phyloP scores from a whole-genome alignment of 2,113 vertebrate species.

The Ageneiosus marmoratus region DNA sequence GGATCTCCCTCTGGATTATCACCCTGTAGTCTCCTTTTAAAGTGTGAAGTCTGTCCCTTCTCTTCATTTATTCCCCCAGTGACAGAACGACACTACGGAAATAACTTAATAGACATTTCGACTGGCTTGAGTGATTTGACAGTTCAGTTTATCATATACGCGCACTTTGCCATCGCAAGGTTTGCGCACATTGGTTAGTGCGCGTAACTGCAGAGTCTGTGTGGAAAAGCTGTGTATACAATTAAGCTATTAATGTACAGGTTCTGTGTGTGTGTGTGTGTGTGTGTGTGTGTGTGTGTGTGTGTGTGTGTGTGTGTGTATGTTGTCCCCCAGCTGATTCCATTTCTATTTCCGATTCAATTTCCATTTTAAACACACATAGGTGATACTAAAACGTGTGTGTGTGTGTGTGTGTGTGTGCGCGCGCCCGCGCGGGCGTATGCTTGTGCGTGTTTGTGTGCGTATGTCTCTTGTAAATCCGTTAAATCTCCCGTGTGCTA shows the following conservation, averaged over 20 bases:
- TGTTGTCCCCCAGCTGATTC: neutral
- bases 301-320: neutral
- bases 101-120: neutral
- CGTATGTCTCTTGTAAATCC: neutral
- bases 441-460: neutral
- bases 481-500: neutral
- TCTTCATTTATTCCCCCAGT: neutral
- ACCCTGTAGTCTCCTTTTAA: slow-evolving; percentile 7
- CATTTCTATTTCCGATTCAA: too few species aligned
- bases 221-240: neutral
- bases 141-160: neutral
- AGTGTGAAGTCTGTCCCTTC: slow-evolving; percentile 22
- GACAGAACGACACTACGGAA: neutral
- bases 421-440: too few species aligned
- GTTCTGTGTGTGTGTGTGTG: neutral
- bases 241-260: neutral
- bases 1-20: slow-evolving; percentile 33
- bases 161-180: neutral
- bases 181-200: neutral
- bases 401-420: neutral
- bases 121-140: neutral
- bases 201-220: neutral
- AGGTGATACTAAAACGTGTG: neutral
- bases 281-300: neutral
- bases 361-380: neutral